Conservation (phyloP, 2,113 vertebrate species). For the Carlito syrichta region DNA sequence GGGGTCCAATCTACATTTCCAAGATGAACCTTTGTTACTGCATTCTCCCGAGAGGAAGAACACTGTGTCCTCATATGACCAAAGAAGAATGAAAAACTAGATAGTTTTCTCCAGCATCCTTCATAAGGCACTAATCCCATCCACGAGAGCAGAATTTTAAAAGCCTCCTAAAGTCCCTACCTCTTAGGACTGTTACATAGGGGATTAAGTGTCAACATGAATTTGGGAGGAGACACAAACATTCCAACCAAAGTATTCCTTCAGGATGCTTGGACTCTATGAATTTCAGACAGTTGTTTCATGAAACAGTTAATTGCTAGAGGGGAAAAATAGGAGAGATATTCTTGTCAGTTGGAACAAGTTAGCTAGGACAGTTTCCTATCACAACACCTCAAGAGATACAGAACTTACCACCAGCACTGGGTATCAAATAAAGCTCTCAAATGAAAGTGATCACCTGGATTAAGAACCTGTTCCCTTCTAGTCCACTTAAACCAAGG, state of each 20-base stretch:
- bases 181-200: neutral
- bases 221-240: neutral
- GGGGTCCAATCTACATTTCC: neutral
- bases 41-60: neutral
- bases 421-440: too few species aligned
- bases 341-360: neutral
- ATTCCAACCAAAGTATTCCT: neutral
- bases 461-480: too few species aligned
- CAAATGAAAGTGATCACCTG: too few species aligned
- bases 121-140: neutral
- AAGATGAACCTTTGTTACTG: neutral
- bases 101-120: neutral
- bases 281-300: neutral
- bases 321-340: neutral
- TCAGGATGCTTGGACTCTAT: neutral
- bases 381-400: too few species aligned
- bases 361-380: neutral
- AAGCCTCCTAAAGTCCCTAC: neutral
- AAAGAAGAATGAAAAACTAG: neutral
- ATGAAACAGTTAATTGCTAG: neutral
- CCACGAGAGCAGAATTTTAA: too few species aligned
- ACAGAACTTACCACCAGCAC: too few species aligned
- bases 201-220: neutral
- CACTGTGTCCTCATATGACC: neutral
- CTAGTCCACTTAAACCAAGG: too few species aligned